A percentile compares a stretch with the other conserved stretches of the same genome.
Conservation (phyloP, 2,797 vertebrate species). For the Eurystomus glaucurus region DNA sequence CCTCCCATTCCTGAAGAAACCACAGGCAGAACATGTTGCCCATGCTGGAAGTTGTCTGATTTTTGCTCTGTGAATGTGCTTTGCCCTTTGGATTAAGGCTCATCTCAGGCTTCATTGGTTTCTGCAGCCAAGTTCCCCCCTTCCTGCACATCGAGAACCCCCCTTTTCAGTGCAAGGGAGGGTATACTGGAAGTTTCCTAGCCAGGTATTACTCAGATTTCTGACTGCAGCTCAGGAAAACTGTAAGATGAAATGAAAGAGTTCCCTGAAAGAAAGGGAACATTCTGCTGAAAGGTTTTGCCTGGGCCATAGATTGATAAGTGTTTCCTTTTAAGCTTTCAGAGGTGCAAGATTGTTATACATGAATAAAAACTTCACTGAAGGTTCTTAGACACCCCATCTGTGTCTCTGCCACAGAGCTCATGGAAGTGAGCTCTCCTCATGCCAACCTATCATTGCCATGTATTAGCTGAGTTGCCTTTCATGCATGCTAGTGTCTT, state of each 20-base stretch:
- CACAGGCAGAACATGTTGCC: neutral
- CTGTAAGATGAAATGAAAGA: neutral
- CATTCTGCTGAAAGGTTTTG: neutral
- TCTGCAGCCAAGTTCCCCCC: neutral
- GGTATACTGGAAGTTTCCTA: neutral
- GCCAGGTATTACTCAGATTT: neutral
- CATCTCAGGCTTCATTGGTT: neutral
- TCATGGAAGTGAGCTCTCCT: neutral
- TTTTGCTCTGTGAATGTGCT: neutral
- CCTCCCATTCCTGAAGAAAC: constrained; percentile 15
- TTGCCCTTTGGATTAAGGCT: neutral
- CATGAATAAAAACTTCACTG: neutral
- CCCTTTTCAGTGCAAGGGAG: neutral
- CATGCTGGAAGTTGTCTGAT: neutral
- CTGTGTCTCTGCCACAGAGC: neutral
- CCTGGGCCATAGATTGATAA: neutral
- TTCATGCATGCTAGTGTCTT: neutral
- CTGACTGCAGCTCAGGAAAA: neutral
- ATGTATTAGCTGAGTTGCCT: neutral
- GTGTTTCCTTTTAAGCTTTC: neutral
- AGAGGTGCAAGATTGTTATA: neutral
- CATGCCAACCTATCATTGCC: neutral
- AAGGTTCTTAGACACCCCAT: neutral
- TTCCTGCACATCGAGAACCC: neutral
- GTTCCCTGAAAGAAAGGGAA: neutral